Evolutionary conservation across 1,140 invertebrate genomes (phyloP), one percentile per base, ranked within the genome.

Genomic region (Venturia canescens): DNA sequence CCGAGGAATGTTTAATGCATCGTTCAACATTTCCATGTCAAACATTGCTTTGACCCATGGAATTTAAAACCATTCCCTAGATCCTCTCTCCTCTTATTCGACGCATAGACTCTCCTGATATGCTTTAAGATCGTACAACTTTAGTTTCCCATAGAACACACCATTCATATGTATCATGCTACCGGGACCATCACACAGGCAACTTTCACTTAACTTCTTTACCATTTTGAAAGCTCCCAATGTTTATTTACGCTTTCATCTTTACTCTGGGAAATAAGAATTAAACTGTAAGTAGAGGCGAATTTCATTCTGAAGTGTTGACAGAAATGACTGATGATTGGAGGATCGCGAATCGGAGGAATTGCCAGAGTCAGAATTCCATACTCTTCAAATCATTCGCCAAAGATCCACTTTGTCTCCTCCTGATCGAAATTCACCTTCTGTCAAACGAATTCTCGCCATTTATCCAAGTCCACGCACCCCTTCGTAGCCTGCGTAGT

Each of bases 21-120:
- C 86, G 85, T 86, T 89, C 88, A 87, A 89, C 87, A 92, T 91
- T 92, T 91, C 90, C 91, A 92, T 92, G 90, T 91, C 91, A 92
- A 92, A 92, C 90, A 92, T 91, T 86, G 89, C 90, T 91, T 91
- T 91, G 90, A 92, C 90, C 79, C 90, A 87, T 87, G 88, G 88
- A 92, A 92, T 92, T 90, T 91, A 87, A 91, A 92, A 91, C 88
- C 87, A 66, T 72, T 70, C 23, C 27, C 60, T 77, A 29, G 66
- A 21, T 31, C 63, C 74, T 29, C 74, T 29, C 26, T 79, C 67
- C 74, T 77, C 69, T 82, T 79, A 76, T 75, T 48, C 83, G 67
- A 21, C 38, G 75, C 63, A 67, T 82, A 71, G 15, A 77, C 31
- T 34, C 31, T 34, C 15, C n/a, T 74, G 21, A 48, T 71, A 44